Evolutionary conservation across 1,140 invertebrate species (phyloP).

Genomic region (Caenorhabditis inopinata): DNA sequence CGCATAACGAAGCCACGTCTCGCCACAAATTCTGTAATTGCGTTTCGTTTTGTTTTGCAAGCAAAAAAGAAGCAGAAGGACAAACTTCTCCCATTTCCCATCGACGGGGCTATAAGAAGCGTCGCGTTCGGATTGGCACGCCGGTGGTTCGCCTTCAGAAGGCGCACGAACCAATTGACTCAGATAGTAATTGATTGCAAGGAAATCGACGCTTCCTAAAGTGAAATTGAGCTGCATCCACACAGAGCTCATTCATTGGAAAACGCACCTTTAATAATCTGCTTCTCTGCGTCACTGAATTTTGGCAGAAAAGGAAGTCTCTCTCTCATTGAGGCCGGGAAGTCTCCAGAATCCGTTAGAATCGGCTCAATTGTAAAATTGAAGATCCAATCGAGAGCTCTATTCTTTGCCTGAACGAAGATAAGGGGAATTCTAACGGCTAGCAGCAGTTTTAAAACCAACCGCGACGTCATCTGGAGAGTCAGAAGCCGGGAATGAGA

Average conservation of each 20-base stretch:
- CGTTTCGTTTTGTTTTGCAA: too few relatives aligned
- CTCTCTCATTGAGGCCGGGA: slow-evolving; percentile 60
- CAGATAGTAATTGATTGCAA: slow-evolving; percentile 52
- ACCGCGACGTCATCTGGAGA: neutral
- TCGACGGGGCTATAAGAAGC: slow-evolving; percentile 32
- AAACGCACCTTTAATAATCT: neutral
- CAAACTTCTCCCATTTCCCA: slow-evolving; percentile 54
- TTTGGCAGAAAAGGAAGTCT: slow-evolving; percentile 61
- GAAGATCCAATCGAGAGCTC: neutral
- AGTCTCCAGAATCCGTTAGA: slow-evolving; percentile 27
- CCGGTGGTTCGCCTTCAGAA: neutral
- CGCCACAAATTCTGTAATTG: slow-evolving; percentile 66
- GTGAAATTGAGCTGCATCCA: neutral
- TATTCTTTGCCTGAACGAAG: neutral
- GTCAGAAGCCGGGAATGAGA: neutral
- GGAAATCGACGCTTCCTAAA: slow-evolving; percentile 43
- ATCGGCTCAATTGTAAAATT: neutral
- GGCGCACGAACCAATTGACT: neutral
- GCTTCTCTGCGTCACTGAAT: slow-evolving; percentile 65
- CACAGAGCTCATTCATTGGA: too few relatives aligned
- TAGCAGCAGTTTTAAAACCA: neutral
- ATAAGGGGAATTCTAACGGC: neutral
- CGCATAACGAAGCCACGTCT: slow-evolving; percentile 51
- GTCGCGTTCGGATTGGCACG: slow-evolving; percentile 28
- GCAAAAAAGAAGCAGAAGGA: too few relatives aligned